Evolutionary conservation across 92 coral and sea anemone species (phyloP).

Genomic region (Virgularia gustaviana): DNA sequence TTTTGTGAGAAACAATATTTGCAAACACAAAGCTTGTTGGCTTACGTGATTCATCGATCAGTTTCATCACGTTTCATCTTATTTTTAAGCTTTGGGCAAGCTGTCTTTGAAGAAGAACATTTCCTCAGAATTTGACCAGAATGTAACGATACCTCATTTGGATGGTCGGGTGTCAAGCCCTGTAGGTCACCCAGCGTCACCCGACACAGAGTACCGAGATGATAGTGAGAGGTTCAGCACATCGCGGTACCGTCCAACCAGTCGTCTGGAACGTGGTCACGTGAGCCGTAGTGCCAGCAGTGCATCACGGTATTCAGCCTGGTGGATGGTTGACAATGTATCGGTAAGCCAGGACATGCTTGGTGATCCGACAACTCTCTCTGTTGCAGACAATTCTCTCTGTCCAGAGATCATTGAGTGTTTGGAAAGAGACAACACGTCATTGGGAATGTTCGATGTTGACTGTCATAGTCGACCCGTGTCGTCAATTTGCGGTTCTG

Average conservation of each 20-base stretch:
- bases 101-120: too few species aligned
- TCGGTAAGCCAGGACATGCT: neutral
- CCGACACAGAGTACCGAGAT: too few species aligned
- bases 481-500: neutral
- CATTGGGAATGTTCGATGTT: neutral
- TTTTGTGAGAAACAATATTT: too few species aligned
- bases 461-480: neutral
- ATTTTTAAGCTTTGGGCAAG: too few species aligned
- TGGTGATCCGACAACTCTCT: too few species aligned
- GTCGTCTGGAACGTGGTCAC: neutral
- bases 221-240: too few species aligned
- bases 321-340: conserved; percentile 12
- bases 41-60: too few species aligned
- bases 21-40: too few species aligned
- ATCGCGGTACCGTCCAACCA: too few species aligned
- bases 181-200: neutral
- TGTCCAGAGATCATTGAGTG: too few species aligned
- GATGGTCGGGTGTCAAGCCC: neutral
- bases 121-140: neutral
- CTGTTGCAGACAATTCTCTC: too few species aligned
- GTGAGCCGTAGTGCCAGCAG: conserved; percentile 13
- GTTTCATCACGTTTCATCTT: too few species aligned
- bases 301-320: conserved; percentile 17
- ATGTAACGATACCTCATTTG: neutral
- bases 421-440: neutral